Evolutionary conservation across 2,797 vertebrate genomes (phyloP), one percentile per base, ranked within the genome.

Genomic region (Ataeniobius toweri): DNA sequence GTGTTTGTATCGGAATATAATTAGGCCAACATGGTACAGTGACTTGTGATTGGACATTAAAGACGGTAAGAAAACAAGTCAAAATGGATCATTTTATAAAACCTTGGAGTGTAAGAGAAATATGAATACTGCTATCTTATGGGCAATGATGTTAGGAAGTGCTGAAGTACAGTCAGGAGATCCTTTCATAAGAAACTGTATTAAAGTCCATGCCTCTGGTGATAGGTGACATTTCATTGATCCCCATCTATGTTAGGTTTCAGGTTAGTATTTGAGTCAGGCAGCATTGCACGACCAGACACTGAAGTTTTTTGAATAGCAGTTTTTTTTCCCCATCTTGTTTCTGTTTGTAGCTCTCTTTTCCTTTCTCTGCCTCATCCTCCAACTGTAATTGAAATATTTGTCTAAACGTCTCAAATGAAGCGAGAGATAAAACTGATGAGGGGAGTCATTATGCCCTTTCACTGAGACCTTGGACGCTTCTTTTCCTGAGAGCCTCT

Each of bases 221-320:
- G 74, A 83, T 78, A 55, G 78, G 77, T 87, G 91, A 80, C 89
- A 85, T 86, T 83, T 87, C 83, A 91, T 90, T 88, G 89, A 93
- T 92, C 80, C 68, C 76, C 65, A 78, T 83, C 77, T 78, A 85
- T 77, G 68, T 44, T 73, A 58, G 59, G 80, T 84, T 81, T 78
- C 73, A 86, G 75, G 85, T 73, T 78, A 82, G 78, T 71, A 80
- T 79, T 78, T 73, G 61, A 81, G 71, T 65, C 58, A 80, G 50
- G 53, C 78, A 75, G 12, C 2, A n/a, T 79, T 81, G 87, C 26
- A 68, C 90, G 91, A 89, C 81, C 79, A 51, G 82, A 86, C 58
- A 58, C 67, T 78, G 79, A 83, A 88, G 83, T 76, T 74, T 48
- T 71, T 79, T 86, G 67, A 80, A 55, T 71, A 63, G 75, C 74